phyloP scores from a whole-genome alignment of 2,113 vertebrate species.

The Lycocorax pyrrhopterus region DNA sequence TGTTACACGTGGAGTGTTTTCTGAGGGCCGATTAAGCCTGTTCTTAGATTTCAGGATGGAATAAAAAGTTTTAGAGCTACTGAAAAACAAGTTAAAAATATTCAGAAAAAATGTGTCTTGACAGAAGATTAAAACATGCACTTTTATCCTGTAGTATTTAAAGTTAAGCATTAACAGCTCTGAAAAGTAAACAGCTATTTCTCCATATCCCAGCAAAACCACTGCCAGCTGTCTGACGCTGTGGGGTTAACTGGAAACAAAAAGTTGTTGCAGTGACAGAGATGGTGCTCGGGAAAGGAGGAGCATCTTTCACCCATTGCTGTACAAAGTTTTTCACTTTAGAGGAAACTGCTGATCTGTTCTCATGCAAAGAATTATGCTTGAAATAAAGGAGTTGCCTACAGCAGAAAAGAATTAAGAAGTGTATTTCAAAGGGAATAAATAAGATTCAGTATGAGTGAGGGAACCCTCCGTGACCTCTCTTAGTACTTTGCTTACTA shows the following conservation, averaged over 20 bases:
- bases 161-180: background rate
- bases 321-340: background rate
- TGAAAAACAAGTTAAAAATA: background rate
- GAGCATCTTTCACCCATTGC: background rate
- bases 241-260: background rate
- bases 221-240: background rate
- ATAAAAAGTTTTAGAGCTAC: background rate
- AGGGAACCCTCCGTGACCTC: background rate
- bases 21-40: background rate
- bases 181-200: background rate
- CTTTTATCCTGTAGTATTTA: no score
- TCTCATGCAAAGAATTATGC: slow-evolving; percentile 14
- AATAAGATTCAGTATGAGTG: background rate
- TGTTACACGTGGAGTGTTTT: background rate
- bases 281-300: background rate
- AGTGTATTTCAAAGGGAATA: slow-evolving; percentile 56
- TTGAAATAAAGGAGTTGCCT: slow-evolving; percentile 53
- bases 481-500: background rate
- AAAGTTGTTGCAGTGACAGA: background rate
- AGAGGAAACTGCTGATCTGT: slow-evolving; percentile 52
- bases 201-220: background rate
- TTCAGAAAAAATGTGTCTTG: background rate
- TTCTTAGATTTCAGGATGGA: background rate
- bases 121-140: background rate
- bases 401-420: slow-evolving; percentile 34